Base-by-base conservation (phyloP, 2,113 vertebrate species). In the Myotis lucifugus region DNA sequence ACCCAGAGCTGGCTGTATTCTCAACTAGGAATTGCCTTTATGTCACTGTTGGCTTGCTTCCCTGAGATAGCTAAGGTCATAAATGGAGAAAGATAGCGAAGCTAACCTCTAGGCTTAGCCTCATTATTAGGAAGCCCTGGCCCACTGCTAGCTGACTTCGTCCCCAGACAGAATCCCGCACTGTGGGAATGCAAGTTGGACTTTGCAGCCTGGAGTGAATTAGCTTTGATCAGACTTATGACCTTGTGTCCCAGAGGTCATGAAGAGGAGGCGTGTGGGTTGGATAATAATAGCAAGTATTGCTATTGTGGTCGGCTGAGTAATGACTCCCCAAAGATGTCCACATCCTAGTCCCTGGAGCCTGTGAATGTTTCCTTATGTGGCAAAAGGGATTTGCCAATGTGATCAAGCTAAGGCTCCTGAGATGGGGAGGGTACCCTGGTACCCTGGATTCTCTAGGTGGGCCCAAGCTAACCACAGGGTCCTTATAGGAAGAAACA, bases 1-100 rank as follows among this genome's bases (percentile, higher is more conserved):
- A 2, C 9, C 2, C 0, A 15, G 11, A 3, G 1, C 9, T 17
- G 40, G 42, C 32, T 37, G 0, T 37, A 1, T 42, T 72, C 11
- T 70, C 34, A 8, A 19, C 15, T 4, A 12, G 17, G 21, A 34
- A 11, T 25, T 21, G 59, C 34, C 1, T 25, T 19, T 10, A 1
- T 4, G 4, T 2, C n/a, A 2, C 72, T 25, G 0, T 59, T 15
- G 40, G 34, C 29, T 74, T 19, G n/a, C 32, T 11, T 88, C 66
- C 72, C 19, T 42, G 37, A 70, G 50, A 61, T 0, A n/a, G 25
- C 50, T 40, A 12, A 2, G 32, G 42, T 77, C 61, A 13, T n/a
- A 21, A 32, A 0, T 52, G 72, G 76, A 56, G 84, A 27, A 29
- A 34, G 29, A 2, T 5, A 37, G 56, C 13, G 67, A 83, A 27